Percentiles rank a stretch among this genome's conserved stretches.
phyloP scores from a whole-genome alignment of 2,797 vertebrate species.

The Diceros bicornis region DNA sequence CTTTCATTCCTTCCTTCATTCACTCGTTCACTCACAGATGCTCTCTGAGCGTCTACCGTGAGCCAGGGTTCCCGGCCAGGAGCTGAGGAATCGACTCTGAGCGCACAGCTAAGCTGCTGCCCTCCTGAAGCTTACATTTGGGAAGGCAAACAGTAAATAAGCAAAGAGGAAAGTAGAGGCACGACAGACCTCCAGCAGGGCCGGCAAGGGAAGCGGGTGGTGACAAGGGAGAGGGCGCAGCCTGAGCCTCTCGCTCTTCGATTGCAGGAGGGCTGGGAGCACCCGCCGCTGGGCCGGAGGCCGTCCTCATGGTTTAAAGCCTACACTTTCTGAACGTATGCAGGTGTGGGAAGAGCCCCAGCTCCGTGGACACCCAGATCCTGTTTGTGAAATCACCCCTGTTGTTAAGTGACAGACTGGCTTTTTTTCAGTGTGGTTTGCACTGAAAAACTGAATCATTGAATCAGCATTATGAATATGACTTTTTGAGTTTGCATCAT shows the following conservation, averaged over 20 bases:
- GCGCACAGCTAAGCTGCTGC: neutral
- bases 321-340: fast-evolving
- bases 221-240: fast-evolving
- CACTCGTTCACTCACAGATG: neutral
- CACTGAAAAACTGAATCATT: no score
- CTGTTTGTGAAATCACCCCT: neutral
- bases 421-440: neutral
- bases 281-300: fast-evolving
- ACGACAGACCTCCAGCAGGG: neutral
- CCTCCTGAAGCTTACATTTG: neutral
- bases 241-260: fast-evolving
- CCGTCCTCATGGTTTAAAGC: fast-evolving
- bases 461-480: fast-evolving
- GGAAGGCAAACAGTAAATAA: no score
- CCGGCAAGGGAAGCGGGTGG: neutral
- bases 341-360: fast-evolving
- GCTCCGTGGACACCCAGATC: fast-evolving
- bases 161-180: fast-evolving
- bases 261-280: neutral
- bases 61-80: neutral
- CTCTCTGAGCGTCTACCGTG: neutral
- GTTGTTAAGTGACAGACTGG: fast-evolving
- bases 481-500: fast-evolving
- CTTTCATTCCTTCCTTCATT: fast-evolving
- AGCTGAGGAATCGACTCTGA: neutral